These are phyloP conservation scores for Passer montanus DNA, from an alignment of 2,113 vertebrate genomes.

Conservation along the genomic window DNA sequence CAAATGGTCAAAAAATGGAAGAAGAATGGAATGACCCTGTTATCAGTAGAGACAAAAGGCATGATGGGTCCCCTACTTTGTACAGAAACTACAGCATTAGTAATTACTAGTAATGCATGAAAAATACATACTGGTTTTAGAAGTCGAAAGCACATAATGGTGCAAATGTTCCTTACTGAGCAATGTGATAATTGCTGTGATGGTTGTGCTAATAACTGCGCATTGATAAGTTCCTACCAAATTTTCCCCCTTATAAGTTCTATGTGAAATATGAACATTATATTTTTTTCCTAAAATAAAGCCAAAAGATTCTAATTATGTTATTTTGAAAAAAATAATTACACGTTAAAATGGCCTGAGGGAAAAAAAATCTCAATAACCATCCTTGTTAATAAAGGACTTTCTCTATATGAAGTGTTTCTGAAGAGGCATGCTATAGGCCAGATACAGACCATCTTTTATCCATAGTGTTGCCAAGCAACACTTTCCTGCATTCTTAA, in stretches of 20 bases:
- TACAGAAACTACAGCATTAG: background rate
- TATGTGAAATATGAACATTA: background rate
- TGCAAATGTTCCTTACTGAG: background rate
- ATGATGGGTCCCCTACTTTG: background rate
- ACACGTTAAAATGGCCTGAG: background rate
- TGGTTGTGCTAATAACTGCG: background rate
- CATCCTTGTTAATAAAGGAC: background rate
- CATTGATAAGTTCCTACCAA: background rate
- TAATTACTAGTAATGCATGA: background rate
- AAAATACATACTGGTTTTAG: background rate
- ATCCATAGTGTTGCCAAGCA: constrained; percentile 44
- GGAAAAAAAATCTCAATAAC: background rate
- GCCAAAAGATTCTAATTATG: background rate
- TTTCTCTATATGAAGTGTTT: background rate
- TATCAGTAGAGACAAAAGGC: background rate
- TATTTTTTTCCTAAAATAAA: background rate
- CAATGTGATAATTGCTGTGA: background rate
- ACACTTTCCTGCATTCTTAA: constrained; percentile 11
- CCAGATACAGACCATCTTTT: background rate
- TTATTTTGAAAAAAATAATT: background rate
- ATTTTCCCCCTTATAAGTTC: background rate
- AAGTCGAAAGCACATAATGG: background rate
- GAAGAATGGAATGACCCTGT: background rate
- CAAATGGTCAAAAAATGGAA: background rate
- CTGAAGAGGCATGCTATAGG: background rate